Evolutionary conservation across 2,113 vertebrate species (phyloP).

Genomic region (Gambusia holbrooki): DNA sequence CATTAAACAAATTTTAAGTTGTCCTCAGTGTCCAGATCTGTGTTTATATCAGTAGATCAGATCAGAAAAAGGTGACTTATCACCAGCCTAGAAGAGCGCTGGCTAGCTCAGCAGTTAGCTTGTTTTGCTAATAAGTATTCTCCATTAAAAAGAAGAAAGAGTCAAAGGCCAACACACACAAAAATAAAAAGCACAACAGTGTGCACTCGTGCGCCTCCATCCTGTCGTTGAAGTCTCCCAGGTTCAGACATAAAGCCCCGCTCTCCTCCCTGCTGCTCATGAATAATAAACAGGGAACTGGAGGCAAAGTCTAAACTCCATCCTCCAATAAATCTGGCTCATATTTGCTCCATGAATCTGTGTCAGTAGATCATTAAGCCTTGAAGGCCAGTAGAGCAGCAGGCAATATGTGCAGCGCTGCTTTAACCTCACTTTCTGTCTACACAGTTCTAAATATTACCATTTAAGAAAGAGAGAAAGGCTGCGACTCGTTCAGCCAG

Average conservation of each 20-base stretch:
- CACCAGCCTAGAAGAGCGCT: background rate
- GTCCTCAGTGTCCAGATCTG: background rate
- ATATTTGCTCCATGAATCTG: constrained; percentile 53
- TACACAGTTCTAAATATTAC: constrained; percentile 24
- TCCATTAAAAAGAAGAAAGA: background rate
- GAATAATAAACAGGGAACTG: constrained; percentile 65
- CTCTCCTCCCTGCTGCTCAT: constrained; percentile 29
- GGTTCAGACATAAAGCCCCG: constrained; percentile 12
- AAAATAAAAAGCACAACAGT: background rate
- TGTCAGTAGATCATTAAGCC: constrained; percentile 76
- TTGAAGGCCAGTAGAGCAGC: constrained; percentile 13
- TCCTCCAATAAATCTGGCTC: constrained; percentile 28
- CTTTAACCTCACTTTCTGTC: background rate
- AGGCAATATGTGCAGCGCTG: constrained; percentile 1
- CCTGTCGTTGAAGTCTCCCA: constrained; percentile 25
- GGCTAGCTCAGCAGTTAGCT: background rate
- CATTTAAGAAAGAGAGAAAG: constrained; percentile 30
- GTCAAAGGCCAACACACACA: background rate
- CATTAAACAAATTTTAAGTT: no score
- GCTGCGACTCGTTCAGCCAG: constrained; percentile 13
- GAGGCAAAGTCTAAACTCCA: constrained; percentile 70
- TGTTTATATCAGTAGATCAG: background rate
- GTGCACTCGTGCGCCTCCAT: constrained; percentile 10
- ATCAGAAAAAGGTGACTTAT: background rate
- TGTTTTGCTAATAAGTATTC: background rate